phyloP scores from a whole-genome alignment of 2,888 invertebrate species.

The Capitulum mitella region DNA sequence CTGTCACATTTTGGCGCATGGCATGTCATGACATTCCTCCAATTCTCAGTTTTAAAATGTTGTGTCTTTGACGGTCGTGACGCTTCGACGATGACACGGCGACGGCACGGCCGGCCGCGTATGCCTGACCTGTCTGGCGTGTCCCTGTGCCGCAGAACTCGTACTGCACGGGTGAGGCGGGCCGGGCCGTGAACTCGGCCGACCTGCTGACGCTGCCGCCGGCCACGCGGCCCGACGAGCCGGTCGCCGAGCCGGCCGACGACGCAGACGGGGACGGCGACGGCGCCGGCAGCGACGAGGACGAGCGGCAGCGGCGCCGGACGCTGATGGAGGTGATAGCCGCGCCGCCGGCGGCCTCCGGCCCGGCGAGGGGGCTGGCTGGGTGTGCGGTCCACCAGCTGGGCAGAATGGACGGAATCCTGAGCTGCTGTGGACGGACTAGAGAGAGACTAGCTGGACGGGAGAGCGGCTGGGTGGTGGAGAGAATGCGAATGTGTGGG shows the following conservation, averaged over 20 bases:
- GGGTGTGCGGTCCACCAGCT: background rate
- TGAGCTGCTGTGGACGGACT: background rate
- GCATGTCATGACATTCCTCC: too few species aligned
- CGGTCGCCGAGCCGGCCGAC: constrained; percentile 30
- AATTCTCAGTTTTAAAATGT: too few species aligned
- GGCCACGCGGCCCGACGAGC: constrained; percentile 31
- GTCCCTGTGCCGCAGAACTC: constrained; percentile 60
- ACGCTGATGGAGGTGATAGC: constrained; percentile 4
- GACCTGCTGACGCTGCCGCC: constrained; percentile 26
- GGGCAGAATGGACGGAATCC: background rate
- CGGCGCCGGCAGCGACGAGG: background rate
- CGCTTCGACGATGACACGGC: too few species aligned
- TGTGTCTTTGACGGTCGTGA: too few species aligned
- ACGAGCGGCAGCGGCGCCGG: background rate
- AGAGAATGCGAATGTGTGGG: too few species aligned
- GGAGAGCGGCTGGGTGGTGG: too few species aligned
- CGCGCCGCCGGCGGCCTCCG: too few species aligned
- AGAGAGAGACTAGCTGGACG: too few species aligned
- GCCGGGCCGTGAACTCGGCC: constrained; percentile 43
- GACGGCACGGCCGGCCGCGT: too few species aligned
- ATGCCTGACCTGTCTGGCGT: too few species aligned
- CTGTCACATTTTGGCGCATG: too few species aligned
- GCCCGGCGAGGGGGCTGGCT: background rate
- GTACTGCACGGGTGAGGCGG: constrained; percentile 75
- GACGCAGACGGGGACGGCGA: constrained; percentile 25